Evolutionary conservation across 2,888 invertebrate species (phyloP), one percentile per base, ranked within the genome.

Genomic region (Erannis defoliaria): DNA sequence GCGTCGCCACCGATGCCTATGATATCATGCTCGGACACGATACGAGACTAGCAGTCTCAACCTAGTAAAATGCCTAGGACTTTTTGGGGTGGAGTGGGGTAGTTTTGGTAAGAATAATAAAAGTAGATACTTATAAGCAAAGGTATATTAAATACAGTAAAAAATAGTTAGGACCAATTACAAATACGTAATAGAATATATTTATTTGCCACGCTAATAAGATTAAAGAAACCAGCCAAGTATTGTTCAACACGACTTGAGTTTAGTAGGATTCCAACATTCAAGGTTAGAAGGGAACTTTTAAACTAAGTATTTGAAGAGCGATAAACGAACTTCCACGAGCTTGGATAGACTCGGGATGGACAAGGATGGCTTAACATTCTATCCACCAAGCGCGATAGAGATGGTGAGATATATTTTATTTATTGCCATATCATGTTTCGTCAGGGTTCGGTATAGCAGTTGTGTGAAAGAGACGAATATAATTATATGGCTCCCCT

Each of bases 371-470:
- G 46, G 72, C 61, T 19, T 50, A 61, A 76, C 66, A 12, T 50
- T 37, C 14, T 37, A 23, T 45, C 16, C 21, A 0, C 0, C 38
- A 55, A 18, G 76, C 29, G 50, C 35, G 74, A 86, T 57, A 69
- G 79, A 77, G 86, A 85, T 55, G 55, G 77, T 54, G 55, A 55
- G 68, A 78, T 76, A 80, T 85, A 84, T 86, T 88, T 88, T 85
- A 89, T 90, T 90, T 89, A 91, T 88, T 89, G 82, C 87, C 86
- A 82, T 90, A 91, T 91, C 85, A 85, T 84, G 87, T 87, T 85
- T 56, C 62, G 53, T 53, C 48, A 40, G 46, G 75, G 76, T 76
- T 74, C 58, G 71, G 77, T 76, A 77, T 75, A 75, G 67, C 72
- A 66, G 68, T 60, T 64, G 85, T 78, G 79, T 65, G 82, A 88